Evolutionary conservation across 2,888 invertebrate species (phyloP), one percentile per base, ranked within the genome.

Genomic region (Habroteleia sp.): DNA sequence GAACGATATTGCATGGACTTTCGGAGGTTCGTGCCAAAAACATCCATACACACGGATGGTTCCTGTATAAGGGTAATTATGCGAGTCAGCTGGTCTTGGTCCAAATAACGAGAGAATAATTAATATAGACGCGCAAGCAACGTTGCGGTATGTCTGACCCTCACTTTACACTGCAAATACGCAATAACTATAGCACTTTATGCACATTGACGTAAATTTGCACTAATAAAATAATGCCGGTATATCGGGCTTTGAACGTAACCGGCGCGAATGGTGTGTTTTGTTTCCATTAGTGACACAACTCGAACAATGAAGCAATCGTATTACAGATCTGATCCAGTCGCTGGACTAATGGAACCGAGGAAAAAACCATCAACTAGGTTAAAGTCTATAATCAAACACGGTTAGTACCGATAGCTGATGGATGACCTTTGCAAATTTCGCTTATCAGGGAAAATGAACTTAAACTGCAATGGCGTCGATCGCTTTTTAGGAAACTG

Each of bases 81-180:
- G 56, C 37, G 58, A 48, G 74, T 66, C 62, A 69, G 56, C 66
- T 68, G 62, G 74, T 74, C 20, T 42, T 31, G 62, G 56, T 62
- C 63, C 56, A 50, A 68, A 50, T 72, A 74, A 56, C 50, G 54
- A 52, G 60, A 48, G 60, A 62, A 56, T 62, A 74, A 74, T 62
- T 74, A 74, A 62, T 68, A 52, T 50, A 31, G 25, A 66, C 60
- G 52, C 25, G 7, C 27, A 23, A 37, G 23, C 39, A n/a, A 62
- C 23, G 10, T 31, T 62, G 50, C 41, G 50, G 41, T 31, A 23
- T 8, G 17, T 14, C 31, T 8, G 35, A 10, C 27, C 35, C 58
- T 16, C 58, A 35, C 48, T 68, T 52, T 25, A 62, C 42, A 42
- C 25, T 52, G 52, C 46, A 52, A 31, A 62, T 54, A 60, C 44